Percentiles rank a stretch among this genome's conserved stretches.
Evolutionary conservation across 1,140 invertebrate genomes (phyloP).

Genomic region (Idris sp.): DNA sequence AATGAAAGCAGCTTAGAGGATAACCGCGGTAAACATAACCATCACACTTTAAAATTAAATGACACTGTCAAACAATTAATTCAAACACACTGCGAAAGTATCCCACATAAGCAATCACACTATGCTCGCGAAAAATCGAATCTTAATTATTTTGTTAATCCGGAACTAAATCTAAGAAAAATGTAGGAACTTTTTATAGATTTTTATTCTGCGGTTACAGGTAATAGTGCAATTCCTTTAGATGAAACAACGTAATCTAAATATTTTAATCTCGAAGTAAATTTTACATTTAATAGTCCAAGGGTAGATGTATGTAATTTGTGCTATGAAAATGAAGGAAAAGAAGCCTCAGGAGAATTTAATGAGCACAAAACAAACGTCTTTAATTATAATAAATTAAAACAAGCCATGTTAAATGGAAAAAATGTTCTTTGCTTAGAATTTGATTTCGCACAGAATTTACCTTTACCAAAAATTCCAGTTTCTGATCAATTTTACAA

Average conservation of each 20-base stretch:
- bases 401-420: no score
- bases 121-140: constrained; percentile 13
- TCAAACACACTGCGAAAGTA: constrained; percentile 16
- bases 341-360: background rate
- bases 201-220: no score
- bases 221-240: background rate
- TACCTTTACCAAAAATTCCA: no score
- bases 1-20: constrained; percentile 2
- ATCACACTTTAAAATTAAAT: constrained; percentile 20
- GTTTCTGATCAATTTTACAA: no score
- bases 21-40: constrained; percentile 13
- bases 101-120: constrained; percentile 27
- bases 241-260: constrained; percentile 11
- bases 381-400: no score
- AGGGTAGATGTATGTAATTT: constrained; percentile 25
- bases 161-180: no score
- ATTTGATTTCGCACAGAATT: no score
- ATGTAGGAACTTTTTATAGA: no score
- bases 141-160: no score
- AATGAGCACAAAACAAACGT: no score
- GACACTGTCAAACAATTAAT: constrained; percentile 33
- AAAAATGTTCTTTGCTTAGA: no score
- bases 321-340: constrained; percentile 15
- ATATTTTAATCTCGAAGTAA: constrained; percentile 36
- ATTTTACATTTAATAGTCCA: constrained; percentile 19